Base-by-base conservation (phyloP, 2,888 invertebrate genomes). In the Standfussiana lucernea region DNA sequence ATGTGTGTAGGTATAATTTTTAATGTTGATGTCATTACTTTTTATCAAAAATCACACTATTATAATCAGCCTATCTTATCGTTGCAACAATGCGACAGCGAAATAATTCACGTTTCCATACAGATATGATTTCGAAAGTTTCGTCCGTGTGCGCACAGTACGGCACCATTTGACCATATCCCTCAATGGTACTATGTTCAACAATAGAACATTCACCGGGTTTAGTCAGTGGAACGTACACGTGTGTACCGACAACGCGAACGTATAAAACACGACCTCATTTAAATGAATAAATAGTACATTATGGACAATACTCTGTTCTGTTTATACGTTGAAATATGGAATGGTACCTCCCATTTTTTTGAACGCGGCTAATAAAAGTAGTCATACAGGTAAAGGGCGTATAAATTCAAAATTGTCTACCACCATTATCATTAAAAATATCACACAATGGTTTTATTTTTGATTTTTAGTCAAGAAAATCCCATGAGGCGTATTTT, bases 161-260 rank as follows among this genome's bases (percentile, higher is more conserved):
- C 77, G 86, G 85, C 84, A 89, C 83, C 82, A 86, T 87, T 87
- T 86, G 87, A 85, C 65, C 68, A 76, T 83, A 86, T 80, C 80
- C 72, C 80, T 89, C 89, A 90, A 89, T 89, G 88, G 86, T 68
- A 77, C 79, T 62, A 74, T 75, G 78, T 73, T 80, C 77, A 88
- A 92, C 91, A 92, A 92, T 91, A 87, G 79, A 72, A 82, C 89
- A 90, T 90, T 92, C 89, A 88, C 85, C 61, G 83, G 53, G 73
- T 61, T 67, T 88, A 90, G 79, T 73, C 86, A 87, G 75, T 85
- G 91, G 91, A 91, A 92, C 91, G 84, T 59, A 70, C 47, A 81
- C 77, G 72, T 77, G 71, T 75, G 75, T 79, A 69, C 75, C 47
- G 28, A 75, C 83, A 79, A 21, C n/a, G n/a, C n/a, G n/a, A n/a